Evolutionary conservation across 2,888 invertebrate genomes (phyloP).

Genomic region (Netelia virgata): DNA sequence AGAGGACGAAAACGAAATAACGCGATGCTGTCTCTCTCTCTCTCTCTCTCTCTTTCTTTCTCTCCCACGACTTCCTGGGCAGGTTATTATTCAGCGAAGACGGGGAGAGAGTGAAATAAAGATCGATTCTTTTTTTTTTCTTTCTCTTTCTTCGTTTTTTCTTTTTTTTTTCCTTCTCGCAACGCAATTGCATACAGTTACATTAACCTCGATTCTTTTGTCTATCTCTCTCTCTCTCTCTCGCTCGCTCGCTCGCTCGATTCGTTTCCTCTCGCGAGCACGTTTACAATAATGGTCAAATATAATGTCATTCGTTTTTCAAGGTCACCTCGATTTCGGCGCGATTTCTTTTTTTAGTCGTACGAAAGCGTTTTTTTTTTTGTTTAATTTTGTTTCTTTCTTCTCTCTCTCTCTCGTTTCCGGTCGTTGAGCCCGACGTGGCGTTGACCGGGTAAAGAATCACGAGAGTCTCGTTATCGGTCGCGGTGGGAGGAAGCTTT

Average conservation of each 20-base stretch:
- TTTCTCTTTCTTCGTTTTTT: no score
- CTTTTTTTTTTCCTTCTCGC: slow-evolving; percentile 6
- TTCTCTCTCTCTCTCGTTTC: background rate
- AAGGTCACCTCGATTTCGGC: no score
- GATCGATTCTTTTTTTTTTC: slow-evolving; percentile 24
- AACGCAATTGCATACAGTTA: background rate
- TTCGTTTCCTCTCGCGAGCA: no score
- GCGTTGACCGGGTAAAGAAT: background rate
- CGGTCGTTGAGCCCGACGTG: slow-evolving; percentile 2
- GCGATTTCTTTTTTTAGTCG: no score
- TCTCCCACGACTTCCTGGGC: slow-evolving; percentile 33
- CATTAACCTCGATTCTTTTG: background rate
- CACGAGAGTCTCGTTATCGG: no score
- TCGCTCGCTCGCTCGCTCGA: no score
- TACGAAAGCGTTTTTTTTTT: background rate
- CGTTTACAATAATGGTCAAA: no score
- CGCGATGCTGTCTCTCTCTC: background rate
- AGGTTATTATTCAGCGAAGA: slow-evolving; percentile 1
- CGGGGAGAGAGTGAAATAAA: background rate
- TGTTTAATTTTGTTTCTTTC: background rate
- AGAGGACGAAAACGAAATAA: background rate
- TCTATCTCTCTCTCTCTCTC: no score
- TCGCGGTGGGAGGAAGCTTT: no score
- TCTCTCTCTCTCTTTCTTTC: slow-evolving; percentile 18
- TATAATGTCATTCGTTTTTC: no score